Conservation (phyloP, 2,797 vertebrate genomes). For the Megalops cyprinoides region DNA sequence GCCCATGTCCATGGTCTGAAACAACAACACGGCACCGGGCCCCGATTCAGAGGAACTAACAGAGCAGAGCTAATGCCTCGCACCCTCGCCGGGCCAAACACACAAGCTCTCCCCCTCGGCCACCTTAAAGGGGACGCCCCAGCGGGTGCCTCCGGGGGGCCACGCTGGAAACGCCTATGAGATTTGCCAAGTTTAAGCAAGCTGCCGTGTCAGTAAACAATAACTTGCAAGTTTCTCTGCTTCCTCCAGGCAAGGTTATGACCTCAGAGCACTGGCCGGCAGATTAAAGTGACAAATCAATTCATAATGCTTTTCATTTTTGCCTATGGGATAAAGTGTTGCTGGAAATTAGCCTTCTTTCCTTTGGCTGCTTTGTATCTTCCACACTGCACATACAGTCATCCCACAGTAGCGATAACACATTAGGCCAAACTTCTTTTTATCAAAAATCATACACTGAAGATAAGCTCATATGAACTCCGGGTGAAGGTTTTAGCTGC, state of each 20-base stretch:
- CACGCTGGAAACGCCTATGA: neutral
- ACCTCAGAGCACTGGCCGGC: neutral
- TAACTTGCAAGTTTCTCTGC: neutral
- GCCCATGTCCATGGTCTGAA: conserved; percentile 89
- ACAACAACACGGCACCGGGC: conserved; percentile 38
- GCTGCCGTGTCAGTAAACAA: neutral
- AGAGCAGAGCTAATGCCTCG: conserved; percentile 15
- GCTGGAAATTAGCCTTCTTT: too few relatives aligned
- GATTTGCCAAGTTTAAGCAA: too few relatives aligned
- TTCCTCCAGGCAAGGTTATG: neutral
- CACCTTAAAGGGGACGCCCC: neutral
- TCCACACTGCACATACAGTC: neutral
- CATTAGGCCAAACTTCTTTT: neutral
- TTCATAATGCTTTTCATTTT: neutral
- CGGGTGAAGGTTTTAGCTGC: neutral
- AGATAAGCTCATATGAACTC: neutral
- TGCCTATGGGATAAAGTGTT: neutral
- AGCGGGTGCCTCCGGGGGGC: neutral
- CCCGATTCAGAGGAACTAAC: conserved; percentile 2
- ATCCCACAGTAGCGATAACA: neutral
- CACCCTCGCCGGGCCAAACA: too few relatives aligned
- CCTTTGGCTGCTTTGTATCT: too few relatives aligned
- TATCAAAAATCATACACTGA: neutral
- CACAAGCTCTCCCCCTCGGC: too few relatives aligned
- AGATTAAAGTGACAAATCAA: neutral